These are phyloP conservation scores for Turritopsis rubra DNA, from an alignment of 30 jellyfish, hydroid and myxozoan species.

Conservation along the genomic window DNA sequence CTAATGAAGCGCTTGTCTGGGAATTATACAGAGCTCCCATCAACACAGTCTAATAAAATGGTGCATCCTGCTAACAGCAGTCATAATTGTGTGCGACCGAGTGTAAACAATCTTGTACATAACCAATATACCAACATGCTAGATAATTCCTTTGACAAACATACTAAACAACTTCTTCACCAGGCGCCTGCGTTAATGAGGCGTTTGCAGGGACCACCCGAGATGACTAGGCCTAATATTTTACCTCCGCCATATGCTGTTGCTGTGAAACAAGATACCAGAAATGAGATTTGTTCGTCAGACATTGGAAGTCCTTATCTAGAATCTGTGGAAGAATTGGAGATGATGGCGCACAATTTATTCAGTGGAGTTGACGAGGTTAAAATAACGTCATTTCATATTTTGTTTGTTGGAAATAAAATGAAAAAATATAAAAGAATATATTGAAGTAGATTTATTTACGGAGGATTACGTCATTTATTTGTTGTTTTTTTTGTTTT, in stretches of 20 bases:
- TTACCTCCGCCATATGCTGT: not conserved
- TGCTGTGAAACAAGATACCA: not conserved
- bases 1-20: not conserved
- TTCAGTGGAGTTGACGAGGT: not conserved
- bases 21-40: not conserved
- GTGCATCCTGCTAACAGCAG: not conserved
- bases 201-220: not conserved
- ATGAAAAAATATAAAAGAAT: no score
- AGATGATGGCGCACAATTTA: not conserved
- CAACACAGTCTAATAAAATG: not conserved
- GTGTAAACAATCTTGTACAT: not conserved
- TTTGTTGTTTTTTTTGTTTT: not conserved
- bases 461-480: no score
- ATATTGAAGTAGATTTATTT: no score
- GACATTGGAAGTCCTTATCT: not conserved
- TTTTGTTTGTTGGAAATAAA: no score
- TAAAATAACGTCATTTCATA: no score
- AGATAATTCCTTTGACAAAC: not conserved
- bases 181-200: not conserved
- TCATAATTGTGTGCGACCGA: no score
- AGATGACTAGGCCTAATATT: not conserved
- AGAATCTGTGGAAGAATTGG: not conserved
- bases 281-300: not conserved
- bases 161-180: not conserved
- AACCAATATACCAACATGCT: not conserved